Conservation (phyloP, 1,140 invertebrate genomes). For the Hyles vespertilio region DNA sequence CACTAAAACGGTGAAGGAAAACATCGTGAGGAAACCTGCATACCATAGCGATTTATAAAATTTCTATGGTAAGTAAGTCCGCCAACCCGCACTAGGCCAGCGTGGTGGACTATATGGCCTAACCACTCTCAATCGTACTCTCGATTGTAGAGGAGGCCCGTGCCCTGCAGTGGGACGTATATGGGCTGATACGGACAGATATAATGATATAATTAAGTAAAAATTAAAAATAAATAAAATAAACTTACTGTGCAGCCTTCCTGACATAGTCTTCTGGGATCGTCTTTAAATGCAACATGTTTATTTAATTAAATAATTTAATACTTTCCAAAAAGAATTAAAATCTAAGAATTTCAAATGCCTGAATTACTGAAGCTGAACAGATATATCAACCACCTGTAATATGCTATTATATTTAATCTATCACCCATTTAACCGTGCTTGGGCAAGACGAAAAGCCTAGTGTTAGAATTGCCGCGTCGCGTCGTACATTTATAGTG, state of each 20-base stretch:
- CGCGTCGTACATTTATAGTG: slow-evolving; percentile 43
- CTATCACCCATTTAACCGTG: slow-evolving; percentile 66
- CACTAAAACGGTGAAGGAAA: no score
- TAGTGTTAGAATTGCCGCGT: slow-evolving; percentile 32
- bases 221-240: slow-evolving; percentile 2
- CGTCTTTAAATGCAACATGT: slow-evolving; percentile 59
- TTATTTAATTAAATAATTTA: slow-evolving; percentile 34
- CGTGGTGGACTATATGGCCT: no score
- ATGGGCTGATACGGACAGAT: no score
- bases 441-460: slow-evolving; percentile 28
- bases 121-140: no score
- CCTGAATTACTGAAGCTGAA: slow-evolving; percentile 66
- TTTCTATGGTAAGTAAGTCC: no score
- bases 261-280: slow-evolving; percentile 59
- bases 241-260: slow-evolving; percentile 57
- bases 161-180: no score
- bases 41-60: no score
- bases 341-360: slow-evolving; percentile 22
- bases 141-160: no score
- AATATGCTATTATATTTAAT: slow-evolving; percentile 53
- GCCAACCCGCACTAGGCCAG: no score
- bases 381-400: slow-evolving; percentile 62
- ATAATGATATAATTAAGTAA: no score
- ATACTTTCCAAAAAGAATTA: slow-evolving; percentile 35
- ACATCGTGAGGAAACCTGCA: no score